Conservation (phyloP, 2,797 vertebrate genomes). For the Crax fasciolata region DNA sequence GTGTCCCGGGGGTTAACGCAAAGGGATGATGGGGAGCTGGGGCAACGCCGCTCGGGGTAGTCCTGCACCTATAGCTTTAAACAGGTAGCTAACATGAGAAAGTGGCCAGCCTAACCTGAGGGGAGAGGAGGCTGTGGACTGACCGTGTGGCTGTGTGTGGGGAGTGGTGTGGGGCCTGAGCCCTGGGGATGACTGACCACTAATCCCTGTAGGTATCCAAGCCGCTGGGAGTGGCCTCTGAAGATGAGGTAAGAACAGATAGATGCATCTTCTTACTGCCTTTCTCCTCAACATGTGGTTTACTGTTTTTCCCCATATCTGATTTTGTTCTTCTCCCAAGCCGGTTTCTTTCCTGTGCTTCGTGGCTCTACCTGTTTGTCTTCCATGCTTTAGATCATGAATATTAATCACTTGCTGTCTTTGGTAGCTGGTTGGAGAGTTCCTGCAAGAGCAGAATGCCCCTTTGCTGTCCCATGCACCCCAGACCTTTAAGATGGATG, state of each 20-base stretch:
- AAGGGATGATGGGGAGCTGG: neutral
- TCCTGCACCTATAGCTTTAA: neutral
- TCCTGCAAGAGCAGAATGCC: conserved; percentile 89
- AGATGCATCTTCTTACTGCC: neutral
- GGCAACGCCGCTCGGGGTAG: neutral
- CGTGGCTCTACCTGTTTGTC: neutral
- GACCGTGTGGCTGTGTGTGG: rapidly evolving
- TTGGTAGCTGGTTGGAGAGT: conserved; percentile 94
- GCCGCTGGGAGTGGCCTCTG: conserved; percentile 92
- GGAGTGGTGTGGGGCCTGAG: neutral
- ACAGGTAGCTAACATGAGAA: neutral
- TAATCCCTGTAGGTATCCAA: conserved; percentile 87
- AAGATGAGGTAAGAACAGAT: conserved; percentile 90
- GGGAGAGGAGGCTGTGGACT: neutral
- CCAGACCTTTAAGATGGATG: conserved; percentile 98
- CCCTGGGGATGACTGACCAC: neutral
- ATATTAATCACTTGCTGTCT: neutral
- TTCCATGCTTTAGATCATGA: neutral
- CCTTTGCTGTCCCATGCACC: conserved; percentile 90
- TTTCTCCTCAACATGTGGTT: neutral
- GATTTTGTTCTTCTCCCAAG: neutral
- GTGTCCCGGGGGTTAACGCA: neutral
- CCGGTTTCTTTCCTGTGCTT: neutral
- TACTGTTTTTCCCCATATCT: neutral
- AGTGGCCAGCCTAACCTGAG: neutral